phyloP scores from a whole-genome alignment of 2,797 vertebrate species.

The Pseudomugil gertrudae region DNA sequence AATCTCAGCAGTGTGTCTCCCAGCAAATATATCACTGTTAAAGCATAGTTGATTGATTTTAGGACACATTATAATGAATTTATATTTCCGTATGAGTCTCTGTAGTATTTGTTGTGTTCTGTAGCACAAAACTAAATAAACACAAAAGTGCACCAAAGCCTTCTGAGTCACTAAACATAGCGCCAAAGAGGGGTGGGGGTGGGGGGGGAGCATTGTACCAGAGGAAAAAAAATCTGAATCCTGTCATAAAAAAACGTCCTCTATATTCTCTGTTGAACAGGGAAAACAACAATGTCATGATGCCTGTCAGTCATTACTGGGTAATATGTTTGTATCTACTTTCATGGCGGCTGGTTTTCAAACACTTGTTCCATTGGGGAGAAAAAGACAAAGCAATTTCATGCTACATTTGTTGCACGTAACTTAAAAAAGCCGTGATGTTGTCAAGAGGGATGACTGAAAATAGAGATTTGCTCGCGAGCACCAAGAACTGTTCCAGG shows the following conservation, averaged over 20 bases:
- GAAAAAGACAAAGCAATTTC: slow-evolving; percentile 66
- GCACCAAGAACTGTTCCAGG: slow-evolving; percentile 47
- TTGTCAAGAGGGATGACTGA: slow-evolving; percentile 60
- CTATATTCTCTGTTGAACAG: slow-evolving; percentile 1
- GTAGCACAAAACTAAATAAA: not conserved
- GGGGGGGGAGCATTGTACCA: not conserved
- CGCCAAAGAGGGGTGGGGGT: not conserved
- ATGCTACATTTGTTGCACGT: slow-evolving; percentile 74
- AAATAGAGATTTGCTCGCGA: slow-evolving; percentile 53
- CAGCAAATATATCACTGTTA: slow-evolving; percentile 1
- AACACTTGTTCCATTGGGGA: slow-evolving; percentile 53
- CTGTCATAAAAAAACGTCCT: slow-evolving; percentile 7
- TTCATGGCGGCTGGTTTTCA: slow-evolving; percentile 65
- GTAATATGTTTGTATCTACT: slow-evolving; percentile 60
- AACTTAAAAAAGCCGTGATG: slow-evolving; percentile 49
- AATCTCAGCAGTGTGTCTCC: not conserved
- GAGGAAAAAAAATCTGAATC: not conserved
- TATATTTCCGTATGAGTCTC: not conserved
- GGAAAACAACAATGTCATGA: slow-evolving; percentile 29
- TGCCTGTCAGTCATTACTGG: slow-evolving; percentile 57
- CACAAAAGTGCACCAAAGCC: not conserved
- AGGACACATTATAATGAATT: not conserved
- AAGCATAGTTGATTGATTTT: slow-evolving; percentile 6
- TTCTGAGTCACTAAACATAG: not conserved
- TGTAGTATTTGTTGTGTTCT: not conserved